Evolutionary conservation across 2,888 invertebrate species (phyloP).

Genomic region (Cerastoderma edule): DNA sequence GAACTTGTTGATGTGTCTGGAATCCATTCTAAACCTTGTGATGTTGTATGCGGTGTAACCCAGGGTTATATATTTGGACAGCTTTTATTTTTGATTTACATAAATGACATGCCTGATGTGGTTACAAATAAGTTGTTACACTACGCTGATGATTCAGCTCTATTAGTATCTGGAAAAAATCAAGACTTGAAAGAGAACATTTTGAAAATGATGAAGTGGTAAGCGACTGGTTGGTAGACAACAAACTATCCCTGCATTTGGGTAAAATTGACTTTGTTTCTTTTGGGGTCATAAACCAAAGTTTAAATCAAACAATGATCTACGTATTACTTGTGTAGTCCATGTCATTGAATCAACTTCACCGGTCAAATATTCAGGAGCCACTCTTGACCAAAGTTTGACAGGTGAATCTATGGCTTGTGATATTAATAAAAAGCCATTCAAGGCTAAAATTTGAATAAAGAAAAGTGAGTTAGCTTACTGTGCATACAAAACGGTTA

Average conservation of each 20-base stretch:
- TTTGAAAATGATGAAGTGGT: not conserved
- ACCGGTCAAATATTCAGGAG: constrained; percentile 4
- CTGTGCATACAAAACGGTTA: too few relatives aligned
- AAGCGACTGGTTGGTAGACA: constrained; percentile 15
- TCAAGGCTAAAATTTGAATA: too few relatives aligned
- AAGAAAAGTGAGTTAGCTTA: too few relatives aligned
- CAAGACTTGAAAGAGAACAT: not conserved
- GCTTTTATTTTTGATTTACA: too few relatives aligned
- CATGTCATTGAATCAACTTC: not conserved
- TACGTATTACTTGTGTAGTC: not conserved
- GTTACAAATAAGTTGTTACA: constrained; percentile 10
- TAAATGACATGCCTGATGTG: not conserved
- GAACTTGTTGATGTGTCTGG: too few relatives aligned
- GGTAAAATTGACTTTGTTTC: constrained; percentile 6
- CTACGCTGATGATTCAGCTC: constrained; percentile 18
- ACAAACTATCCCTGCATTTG: constrained; percentile 14
- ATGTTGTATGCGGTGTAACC: too few relatives aligned
- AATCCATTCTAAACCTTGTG: too few relatives aligned
- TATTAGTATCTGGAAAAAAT: constrained; percentile 2
- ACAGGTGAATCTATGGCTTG: too few relatives aligned
- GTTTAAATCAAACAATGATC: not conserved
- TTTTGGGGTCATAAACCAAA: too few relatives aligned
- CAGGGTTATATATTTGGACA: too few relatives aligned
- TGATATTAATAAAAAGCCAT: too few relatives aligned
- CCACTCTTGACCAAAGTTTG: not conserved